phyloP scores from a whole-genome alignment of 2,888 invertebrate species.

The Reticulitermes lucifugus region DNA sequence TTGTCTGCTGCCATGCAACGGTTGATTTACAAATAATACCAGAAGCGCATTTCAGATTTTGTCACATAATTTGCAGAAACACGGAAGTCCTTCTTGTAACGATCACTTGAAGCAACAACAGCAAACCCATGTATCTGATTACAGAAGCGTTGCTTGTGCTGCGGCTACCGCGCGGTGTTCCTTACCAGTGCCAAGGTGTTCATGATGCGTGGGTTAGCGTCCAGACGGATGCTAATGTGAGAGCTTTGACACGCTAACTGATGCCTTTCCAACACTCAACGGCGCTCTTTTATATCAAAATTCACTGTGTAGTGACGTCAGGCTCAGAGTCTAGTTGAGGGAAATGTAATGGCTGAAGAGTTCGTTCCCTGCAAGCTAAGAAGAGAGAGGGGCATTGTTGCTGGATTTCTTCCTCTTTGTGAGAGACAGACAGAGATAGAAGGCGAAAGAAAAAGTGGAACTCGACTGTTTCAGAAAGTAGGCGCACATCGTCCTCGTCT shows the following conservation, averaged over 20 bases:
- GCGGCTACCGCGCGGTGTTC: background rate
- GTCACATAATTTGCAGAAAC: background rate
- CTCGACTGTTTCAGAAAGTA: slow-evolving; percentile 41
- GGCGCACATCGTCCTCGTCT: slow-evolving; percentile 11
- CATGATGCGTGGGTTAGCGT: slow-evolving; percentile 50
- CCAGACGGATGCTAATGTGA: slow-evolving; percentile 48
- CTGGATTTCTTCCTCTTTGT: background rate
- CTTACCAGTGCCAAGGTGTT: slow-evolving; percentile 55
- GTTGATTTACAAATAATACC: slow-evolving; percentile 3
- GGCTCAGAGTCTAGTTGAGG: slow-evolving; percentile 19
- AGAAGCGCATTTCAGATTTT: slow-evolving; percentile 9
- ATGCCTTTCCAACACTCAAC: slow-evolving; percentile 47
- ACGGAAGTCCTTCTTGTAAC: background rate
- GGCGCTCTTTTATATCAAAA: slow-evolving; percentile 50
- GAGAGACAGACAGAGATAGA: slow-evolving; percentile 30
- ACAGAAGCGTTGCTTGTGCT: background rate
- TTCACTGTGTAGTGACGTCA: slow-evolving; percentile 44
- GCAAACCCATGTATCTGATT: too few relatives aligned
- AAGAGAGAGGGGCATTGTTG: slow-evolving; percentile 28
- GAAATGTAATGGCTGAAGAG: slow-evolving; percentile 40
- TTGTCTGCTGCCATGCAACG: background rate
- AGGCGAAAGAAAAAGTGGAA: slow-evolving; percentile 51
- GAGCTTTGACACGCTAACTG: slow-evolving; percentile 50
- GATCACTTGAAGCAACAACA: background rate
- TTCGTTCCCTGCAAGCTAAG: slow-evolving; percentile 43